Evolutionary conservation across 2,888 invertebrate species (phyloP), one percentile per base, ranked within the genome.

Genomic region (Cordilura impudica): DNA sequence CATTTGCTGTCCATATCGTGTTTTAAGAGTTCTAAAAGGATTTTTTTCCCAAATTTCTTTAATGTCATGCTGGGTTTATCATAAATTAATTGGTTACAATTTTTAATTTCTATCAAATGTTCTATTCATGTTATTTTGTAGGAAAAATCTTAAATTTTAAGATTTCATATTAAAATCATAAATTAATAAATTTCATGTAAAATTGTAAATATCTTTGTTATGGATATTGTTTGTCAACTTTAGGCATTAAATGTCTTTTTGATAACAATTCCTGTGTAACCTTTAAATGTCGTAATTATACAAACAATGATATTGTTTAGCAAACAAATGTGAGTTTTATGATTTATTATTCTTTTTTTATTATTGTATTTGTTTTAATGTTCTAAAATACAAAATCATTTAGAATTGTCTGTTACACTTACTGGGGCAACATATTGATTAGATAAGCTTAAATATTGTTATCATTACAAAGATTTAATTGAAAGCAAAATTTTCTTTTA

Each of bases 1-100:
- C 10, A 8, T 43, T 21, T 21, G n/a, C 43, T 51, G 16, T 6
- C 21, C 12, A 14, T 16, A 16, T 18, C 10, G 3, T 60, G 16
- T 49, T 70, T 53, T 18, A 61, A 47, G 35, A 72, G 39, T 61
- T 49, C 31, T 47, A 19, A 43, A 23, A 53, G 31, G 29, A 54
- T 77, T 4, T 19, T 58, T 53, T 71, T 19, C 10, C 8, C 1
- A 21, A 43, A 53, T 58, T 65, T 16, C 5, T 53, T 53, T 12
- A 60, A 54, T 53, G 23, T 54, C 76, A 31, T 71, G 66, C 66
- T 66, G 76, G 19, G 65, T 31, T 26, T 53, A 66, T 70, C 47
- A 35, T 18, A 58, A 10, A 26, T 10, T 29, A 16, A 43, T 66
- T 19, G 23, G 39, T 12, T 26, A 21, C n/a, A 39, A 26, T 12